Percentiles rank a stretch among this genome's conserved stretches.
Evolutionary conservation across 2,113 vertebrate species (phyloP).

Genomic region (Pogonocichla stellata): DNA sequence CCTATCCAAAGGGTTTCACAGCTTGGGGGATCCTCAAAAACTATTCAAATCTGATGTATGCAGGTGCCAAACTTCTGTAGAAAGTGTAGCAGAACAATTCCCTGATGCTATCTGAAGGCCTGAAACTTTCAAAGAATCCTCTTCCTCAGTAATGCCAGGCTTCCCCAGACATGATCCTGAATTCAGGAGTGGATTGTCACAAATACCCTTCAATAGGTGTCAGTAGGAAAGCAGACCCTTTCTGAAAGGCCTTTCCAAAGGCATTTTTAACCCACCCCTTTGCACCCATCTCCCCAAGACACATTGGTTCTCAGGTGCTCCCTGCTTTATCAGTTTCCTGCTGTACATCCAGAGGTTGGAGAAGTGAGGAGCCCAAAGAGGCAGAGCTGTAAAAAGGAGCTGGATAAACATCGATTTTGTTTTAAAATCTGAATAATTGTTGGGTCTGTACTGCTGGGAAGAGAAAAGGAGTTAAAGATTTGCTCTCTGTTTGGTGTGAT

Average conservation of each 20-base stretch:
- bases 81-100: background rate
- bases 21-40: background rate
- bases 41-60: background rate
- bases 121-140: background rate
- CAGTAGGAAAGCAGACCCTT: background rate
- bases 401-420: slow-evolving; percentile 28
- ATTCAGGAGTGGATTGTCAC: background rate
- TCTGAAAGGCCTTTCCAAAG: background rate
- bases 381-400: slow-evolving; percentile 7
- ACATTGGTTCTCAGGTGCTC: background rate
- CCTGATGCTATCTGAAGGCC: background rate
- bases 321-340: background rate
- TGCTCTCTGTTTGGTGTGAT: slow-evolving; percentile 67
- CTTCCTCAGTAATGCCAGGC: background rate
- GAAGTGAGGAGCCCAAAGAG: background rate
- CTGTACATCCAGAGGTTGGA: background rate
- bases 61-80: background rate
- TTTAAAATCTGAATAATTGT: slow-evolving; percentile 58
- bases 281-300: background rate
- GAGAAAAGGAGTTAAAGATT: slow-evolving; percentile 54
- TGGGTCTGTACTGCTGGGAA: slow-evolving; percentile 21
- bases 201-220: background rate
- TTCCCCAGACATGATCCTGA: background rate
- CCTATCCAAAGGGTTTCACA: background rate
- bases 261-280: background rate